phyloP scores from a whole-genome alignment of 2,797 vertebrate genomes.

The Lepilemur septentrionalis region DNA sequence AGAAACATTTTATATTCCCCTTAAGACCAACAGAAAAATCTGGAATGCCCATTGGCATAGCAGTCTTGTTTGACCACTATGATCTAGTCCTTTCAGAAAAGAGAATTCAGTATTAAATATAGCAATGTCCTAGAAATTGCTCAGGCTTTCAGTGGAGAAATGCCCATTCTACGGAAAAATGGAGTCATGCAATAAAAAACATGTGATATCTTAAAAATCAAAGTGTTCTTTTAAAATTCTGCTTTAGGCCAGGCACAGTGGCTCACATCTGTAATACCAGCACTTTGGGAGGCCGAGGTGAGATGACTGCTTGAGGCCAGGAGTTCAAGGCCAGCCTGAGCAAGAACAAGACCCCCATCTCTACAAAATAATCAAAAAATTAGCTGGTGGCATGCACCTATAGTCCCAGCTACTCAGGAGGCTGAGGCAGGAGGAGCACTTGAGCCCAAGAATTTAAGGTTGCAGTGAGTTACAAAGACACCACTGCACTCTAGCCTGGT shows the following conservation, averaged over 20 bases:
- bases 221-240: background rate
- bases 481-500: background rate
- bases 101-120: background rate
- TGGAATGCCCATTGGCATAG: background rate
- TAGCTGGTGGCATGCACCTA: background rate
- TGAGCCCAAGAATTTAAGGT: background rate
- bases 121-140: background rate
- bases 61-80: background rate
- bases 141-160: constrained; percentile 11
- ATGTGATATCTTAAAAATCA: background rate
- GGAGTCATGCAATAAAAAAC: background rate
- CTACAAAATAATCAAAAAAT: background rate
- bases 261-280: background rate
- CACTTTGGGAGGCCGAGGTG: background rate
- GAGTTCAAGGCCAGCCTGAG: background rate
- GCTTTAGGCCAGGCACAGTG: background rate
- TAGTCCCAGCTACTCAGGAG: background rate
- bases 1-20: background rate
- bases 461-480: background rate
- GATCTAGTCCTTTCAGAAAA: background rate
- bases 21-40: background rate
- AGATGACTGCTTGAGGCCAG: background rate
- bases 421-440: background rate
- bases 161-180: background rate
- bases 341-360: no score